A percentile compares a stretch with the other conserved stretches of the same genome.
Evolutionary conservation across 2,888 invertebrate species (phyloP).

Genomic region (Drosophila pegasa): DNA sequence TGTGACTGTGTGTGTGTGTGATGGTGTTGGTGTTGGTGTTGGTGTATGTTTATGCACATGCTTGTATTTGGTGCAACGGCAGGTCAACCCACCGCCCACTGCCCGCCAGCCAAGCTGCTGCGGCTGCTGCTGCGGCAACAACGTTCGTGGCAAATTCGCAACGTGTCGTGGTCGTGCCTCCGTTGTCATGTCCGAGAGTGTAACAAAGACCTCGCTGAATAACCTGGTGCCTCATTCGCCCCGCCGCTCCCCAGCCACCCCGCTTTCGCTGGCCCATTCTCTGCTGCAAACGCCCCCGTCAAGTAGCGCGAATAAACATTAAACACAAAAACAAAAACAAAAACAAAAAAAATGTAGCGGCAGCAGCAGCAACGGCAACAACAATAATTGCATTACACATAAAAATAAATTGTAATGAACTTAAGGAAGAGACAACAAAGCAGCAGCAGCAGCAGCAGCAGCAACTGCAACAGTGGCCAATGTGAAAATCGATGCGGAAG

Average conservation of each 20-base stretch:
- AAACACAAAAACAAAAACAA: slow-evolving; percentile 51
- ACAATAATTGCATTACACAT: slow-evolving; percentile 79
- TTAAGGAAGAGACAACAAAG: slow-evolving; percentile 63
- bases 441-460: slow-evolving; percentile 36
- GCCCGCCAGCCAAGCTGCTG: slow-evolving; percentile 42
- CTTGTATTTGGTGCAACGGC: slow-evolving; percentile 78
- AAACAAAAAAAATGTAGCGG: slow-evolving; percentile 55
- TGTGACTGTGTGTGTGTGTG: slow-evolving; percentile 50
- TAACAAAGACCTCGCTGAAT: slow-evolving; percentile 75
- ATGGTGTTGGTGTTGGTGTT: slow-evolving; percentile 8
- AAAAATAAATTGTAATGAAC: slow-evolving; percentile 80
- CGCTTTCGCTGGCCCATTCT: slow-evolving; percentile 9
- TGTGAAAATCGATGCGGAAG: slow-evolving; percentile 78
- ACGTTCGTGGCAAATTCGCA: slow-evolving; percentile 77
- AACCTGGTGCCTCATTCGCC: slow-evolving; percentile 25
- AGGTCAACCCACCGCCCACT: slow-evolving; percentile 75
- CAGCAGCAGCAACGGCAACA: slow-evolving; percentile 48
- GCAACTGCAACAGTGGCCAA: slow-evolving; percentile 52
- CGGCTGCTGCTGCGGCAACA: slow-evolving; percentile 44
- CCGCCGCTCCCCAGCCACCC: not conserved
- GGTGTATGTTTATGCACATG: slow-evolving; percentile 45
- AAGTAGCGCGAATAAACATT: slow-evolving; percentile 74
- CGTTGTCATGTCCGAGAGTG: slow-evolving; percentile 79
- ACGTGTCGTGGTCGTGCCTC: slow-evolving; percentile 78
- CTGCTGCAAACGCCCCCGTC: slow-evolving; percentile 58